A percentile compares a stretch with the other conserved stretches of the same genome.
phyloP scores from a whole-genome alignment of 1,140 invertebrate genomes.

The Psilanteris sp. region DNA sequence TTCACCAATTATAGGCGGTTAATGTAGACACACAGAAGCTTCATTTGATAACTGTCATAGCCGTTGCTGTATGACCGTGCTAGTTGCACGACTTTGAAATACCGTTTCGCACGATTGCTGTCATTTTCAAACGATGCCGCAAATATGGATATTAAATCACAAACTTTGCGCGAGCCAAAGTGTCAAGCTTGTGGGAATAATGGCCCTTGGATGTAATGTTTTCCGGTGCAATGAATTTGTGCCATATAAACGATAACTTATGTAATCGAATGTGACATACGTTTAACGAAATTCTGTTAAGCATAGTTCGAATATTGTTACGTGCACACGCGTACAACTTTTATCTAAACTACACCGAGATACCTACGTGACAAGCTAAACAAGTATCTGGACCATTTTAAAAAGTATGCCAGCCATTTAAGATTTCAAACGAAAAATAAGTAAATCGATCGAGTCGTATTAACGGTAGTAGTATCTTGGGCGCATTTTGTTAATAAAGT shows the following conservation, averaged over 20 bases:
- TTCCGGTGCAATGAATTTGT: conserved; percentile 2
- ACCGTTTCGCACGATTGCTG: conserved; percentile 39
- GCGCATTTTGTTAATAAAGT: conserved; percentile 61
- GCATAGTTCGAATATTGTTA: no score
- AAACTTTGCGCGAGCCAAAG: conserved; percentile 20
- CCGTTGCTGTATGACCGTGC: background rate
- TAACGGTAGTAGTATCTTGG: no score
- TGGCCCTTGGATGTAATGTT: conserved; percentile 4
- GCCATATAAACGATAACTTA: no score
- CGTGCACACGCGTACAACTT: no score
- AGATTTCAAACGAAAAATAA: no score
- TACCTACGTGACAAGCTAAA: no score
- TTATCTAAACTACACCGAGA: no score
- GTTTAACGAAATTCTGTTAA: no score
- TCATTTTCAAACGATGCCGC: conserved; percentile 33
- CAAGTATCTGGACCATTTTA: no score
- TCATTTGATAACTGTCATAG: conserved; percentile 25
- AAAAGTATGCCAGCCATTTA: no score
- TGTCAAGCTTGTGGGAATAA: conserved; percentile 6
- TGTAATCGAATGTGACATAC: no score
- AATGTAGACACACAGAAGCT: conserved; percentile 13
- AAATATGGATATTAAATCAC: conserved; percentile 15
- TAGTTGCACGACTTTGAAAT: conserved; percentile 32
- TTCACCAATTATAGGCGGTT: conserved; percentile 23
- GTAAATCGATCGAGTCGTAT: no score